A percentile compares a stretch with the other conserved stretches of the same genome.
phyloP scores from a whole-genome alignment of 2,113 vertebrate species.

The Shinisaurus crocodilurus region DNA sequence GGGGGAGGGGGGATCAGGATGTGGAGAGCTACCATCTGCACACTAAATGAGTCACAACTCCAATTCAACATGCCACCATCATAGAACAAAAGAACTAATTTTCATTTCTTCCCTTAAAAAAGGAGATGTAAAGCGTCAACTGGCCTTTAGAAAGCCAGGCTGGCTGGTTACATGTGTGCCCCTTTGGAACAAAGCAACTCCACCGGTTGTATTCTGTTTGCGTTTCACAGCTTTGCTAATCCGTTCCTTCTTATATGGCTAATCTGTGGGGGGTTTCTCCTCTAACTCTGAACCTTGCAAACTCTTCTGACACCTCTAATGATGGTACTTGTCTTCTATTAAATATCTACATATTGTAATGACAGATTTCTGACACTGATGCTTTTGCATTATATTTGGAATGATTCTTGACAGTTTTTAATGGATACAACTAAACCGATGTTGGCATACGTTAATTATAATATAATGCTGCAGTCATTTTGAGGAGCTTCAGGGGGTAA shows the following conservation, averaged over 20 bases:
- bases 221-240: neutral
- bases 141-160: neutral
- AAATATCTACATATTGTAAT: constrained; percentile 33
- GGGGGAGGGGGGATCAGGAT: too few relatives aligned
- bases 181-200: neutral
- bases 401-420: constrained; percentile 57
- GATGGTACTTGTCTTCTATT: constrained; percentile 33
- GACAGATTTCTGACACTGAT: constrained; percentile 57
- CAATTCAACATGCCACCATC: neutral
- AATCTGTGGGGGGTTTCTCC: neutral
- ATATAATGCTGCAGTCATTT: constrained; percentile 65
- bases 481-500: constrained; percentile 57
- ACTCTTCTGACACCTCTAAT: constrained; percentile 17
- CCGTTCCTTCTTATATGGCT: neutral
- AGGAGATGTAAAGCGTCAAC: neutral
- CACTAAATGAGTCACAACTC: neutral
- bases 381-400: constrained; percentile 60
- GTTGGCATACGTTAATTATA: constrained; percentile 73
- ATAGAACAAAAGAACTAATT: neutral
- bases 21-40: neutral
- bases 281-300: neutral
- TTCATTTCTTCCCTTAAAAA: neutral
- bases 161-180: neutral
- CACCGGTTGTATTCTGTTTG: neutral
- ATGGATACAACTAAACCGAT: constrained; percentile 61